These are phyloP conservation scores for Probosciger aterrimus DNA, from an alignment of 2,113 vertebrate genomes.

Conservation along the genomic window DNA sequence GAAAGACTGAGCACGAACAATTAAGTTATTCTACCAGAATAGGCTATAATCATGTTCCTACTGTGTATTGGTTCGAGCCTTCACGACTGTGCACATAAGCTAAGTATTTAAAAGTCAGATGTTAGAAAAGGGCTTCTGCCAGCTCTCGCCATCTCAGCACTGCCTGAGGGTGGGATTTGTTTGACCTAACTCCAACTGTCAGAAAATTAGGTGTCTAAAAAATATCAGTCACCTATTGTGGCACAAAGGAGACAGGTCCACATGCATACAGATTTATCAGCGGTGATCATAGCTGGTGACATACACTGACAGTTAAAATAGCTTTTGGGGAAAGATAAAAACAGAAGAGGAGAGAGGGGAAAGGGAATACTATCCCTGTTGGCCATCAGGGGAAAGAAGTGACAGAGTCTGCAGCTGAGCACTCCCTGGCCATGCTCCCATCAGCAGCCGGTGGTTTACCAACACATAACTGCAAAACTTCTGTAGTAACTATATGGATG, in stretches of 20 bases:
- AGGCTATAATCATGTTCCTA: neutral
- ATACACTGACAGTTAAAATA: neutral
- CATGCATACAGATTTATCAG: neutral
- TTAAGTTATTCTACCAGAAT: neutral
- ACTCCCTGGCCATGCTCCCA: neutral
- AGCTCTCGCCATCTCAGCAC: neutral
- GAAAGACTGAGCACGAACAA: neutral
- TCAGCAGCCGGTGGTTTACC: neutral
- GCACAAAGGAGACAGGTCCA: neutral
- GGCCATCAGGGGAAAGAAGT: neutral
- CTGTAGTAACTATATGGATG: fast-evolving
- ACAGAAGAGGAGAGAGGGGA: neutral
- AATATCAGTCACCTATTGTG: neutral
- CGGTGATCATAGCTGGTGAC: neutral
- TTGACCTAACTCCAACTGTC: constrained; percentile 3
- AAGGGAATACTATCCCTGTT: neutral
- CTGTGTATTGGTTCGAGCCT: neutral
- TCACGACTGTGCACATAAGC: neutral
- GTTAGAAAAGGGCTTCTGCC: neutral
- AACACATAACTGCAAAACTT: neutral
- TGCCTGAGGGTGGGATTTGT: neutral
- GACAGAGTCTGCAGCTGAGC: neutral
- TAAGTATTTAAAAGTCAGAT: neutral
- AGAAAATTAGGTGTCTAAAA: constrained; percentile 14
- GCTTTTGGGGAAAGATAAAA: neutral